Base-by-base conservation (phyloP, 2,888 invertebrate species). In the Zygogramma bicolorata region DNA sequence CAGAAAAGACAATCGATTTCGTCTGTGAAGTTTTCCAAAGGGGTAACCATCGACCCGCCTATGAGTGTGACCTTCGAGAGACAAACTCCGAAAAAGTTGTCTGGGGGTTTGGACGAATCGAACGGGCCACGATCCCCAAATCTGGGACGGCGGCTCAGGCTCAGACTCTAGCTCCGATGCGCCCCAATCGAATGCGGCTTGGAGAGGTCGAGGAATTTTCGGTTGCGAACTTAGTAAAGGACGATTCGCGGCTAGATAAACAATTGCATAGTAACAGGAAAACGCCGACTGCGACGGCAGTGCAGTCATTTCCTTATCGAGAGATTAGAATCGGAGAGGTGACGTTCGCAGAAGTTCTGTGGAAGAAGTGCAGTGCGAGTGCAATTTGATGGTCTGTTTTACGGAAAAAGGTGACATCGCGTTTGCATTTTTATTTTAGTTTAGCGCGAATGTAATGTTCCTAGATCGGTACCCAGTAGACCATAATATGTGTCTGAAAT, bases 231-330 rank as follows among this genome's bases (percentile, higher is more conserved):
- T 22, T 25, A 25, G 6, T 5, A 53, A n/a, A n/a, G 25, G 18
- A 20, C 22, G 13, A 53, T 53, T 7, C 13, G 1, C n/a, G 3
- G n/a, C 6, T n/a, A 38, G 25, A 10, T 13, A 10, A n/a, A 25
- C n/a, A 53, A 53, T 53, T 53, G 53, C 53, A 53, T 53, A 27
- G 53, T 53, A 53, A 53, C 53, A 53, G 53, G 13, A 53, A 53
- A 34, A 34, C 34, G 10, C 10, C 34, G 13, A 46, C 20, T 4
- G 46, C 46, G 46, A n/a, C n/a, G 8, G 13, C 18, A 46, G n/a
- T 7, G n/a, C 25, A n/a, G 13, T 27, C 2, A 53, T 53, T 8
- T 53, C 5, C 53, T 53, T 53, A 53, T 53, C 53, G n/a, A 53
- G n/a, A 53, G 53, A 53, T 53, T 53, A 53, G 4, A 27, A 25